These are phyloP conservation scores for Channa argus DNA, from an alignment of 2,113 vertebrate genomes.

Conservation along the genomic window DNA sequence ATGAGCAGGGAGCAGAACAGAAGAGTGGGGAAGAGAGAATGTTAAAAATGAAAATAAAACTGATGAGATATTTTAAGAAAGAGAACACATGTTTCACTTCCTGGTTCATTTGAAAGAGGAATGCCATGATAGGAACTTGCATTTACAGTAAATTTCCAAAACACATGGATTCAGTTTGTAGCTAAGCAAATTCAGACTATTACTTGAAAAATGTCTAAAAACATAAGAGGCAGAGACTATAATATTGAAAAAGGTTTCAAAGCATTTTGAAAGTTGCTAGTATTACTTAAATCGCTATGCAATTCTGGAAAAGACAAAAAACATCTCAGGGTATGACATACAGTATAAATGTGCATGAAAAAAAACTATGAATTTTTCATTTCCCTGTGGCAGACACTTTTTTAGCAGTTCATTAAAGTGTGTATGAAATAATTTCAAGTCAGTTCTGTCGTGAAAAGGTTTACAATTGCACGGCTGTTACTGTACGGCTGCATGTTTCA, in stretches of 20 bases:
- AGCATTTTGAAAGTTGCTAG: too few species aligned
- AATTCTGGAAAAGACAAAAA: background rate
- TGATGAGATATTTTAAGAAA: constrained; percentile 9
- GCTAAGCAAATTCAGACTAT: background rate
- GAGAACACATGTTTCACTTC: constrained; percentile 41
- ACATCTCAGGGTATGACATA: constrained; percentile 10
- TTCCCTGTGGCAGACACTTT: constrained; percentile 27
- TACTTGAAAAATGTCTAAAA: background rate
- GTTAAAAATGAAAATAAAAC: constrained; percentile 10
- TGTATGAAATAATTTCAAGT: constrained; percentile 57
- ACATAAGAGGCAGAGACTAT: background rate
- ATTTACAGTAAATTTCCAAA: constrained; percentile 21
- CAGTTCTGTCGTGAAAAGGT: constrained; percentile 54
- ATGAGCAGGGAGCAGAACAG: background rate
- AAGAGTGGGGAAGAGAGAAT: background rate
- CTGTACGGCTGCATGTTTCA: constrained; percentile 36
- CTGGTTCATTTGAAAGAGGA: constrained; percentile 36
- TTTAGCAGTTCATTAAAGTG: constrained; percentile 51
- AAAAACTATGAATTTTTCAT: constrained; percentile 51
- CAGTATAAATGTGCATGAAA: constrained; percentile 26
- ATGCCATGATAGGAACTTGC: background rate
- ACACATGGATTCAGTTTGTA: constrained; percentile 9
- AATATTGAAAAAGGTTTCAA: too few species aligned
- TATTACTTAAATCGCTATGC: too few species aligned
- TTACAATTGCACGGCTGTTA: constrained; percentile 38